These are phyloP conservation scores for Papilio polytes DNA, from an alignment of 1,140 invertebrate species.

Conservation along the genomic window DNA sequence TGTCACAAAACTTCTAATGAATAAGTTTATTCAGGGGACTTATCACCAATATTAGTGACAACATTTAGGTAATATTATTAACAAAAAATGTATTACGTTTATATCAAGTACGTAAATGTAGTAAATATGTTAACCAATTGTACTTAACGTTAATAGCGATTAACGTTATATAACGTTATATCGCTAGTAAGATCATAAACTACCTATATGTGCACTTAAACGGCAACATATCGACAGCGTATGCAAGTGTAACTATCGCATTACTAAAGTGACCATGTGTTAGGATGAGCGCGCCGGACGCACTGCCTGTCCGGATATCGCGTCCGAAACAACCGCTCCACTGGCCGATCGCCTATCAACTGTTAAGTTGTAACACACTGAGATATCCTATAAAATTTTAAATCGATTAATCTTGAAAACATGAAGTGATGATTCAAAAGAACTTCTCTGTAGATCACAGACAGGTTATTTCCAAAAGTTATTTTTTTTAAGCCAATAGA, in stretches of 20 bases:
- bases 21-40: no score
- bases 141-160: no score
- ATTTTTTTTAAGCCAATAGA: no score
- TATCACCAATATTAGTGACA: no score
- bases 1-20: no score
- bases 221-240: background rate
- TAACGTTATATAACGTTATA: no score
- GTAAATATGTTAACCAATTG: no score
- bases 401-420: background rate
- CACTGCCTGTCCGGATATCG: conserved; percentile 45
- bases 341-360: conserved; percentile 47
- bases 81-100: no score
- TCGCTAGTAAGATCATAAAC: background rate
- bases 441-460: background rate
- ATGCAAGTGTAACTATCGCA: conserved; percentile 29
- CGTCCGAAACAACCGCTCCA: conserved; percentile 50
- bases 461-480: no score
- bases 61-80: no score
- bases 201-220: background rate
- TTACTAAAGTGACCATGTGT: conserved; percentile 51
- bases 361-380: conserved; percentile 41
- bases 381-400: background rate
- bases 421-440: background rate
- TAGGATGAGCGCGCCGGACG: conserved; percentile 45
- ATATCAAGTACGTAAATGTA: no score